Evolutionary conservation across 2,113 vertebrate genomes (phyloP).

Genomic region (Motacilla alba): DNA sequence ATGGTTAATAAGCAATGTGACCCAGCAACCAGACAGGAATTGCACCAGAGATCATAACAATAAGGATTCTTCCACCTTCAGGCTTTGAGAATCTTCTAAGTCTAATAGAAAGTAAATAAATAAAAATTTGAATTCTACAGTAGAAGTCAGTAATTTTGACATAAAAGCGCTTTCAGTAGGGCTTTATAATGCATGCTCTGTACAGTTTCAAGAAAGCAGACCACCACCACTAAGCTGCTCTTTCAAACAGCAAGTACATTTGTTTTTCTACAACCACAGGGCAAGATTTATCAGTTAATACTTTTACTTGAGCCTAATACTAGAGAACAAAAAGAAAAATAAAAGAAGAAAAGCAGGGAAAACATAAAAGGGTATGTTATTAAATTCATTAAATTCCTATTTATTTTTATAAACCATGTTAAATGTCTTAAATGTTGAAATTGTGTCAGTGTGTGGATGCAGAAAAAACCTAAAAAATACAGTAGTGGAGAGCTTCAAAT

Average conservation of each 20-base stretch:
- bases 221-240: background rate
- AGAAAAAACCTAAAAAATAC: background rate
- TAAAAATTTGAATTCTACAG: background rate
- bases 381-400: background rate
- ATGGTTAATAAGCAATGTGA: constrained; percentile 3
- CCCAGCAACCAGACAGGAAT: background rate
- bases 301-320: background rate
- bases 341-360: background rate
- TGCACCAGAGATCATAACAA: background rate
- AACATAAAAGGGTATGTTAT: background rate
- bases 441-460: background rate
- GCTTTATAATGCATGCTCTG: background rate
- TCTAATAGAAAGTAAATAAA: background rate
- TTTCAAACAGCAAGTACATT: background rate
- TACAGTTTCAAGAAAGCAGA: constrained; percentile 5
- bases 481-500: background rate
- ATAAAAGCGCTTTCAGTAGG: background rate
- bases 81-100: background rate
- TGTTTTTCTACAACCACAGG: background rate
- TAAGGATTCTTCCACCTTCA: background rate
- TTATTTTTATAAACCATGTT: background rate
- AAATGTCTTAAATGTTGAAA: background rate
- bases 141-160: background rate
- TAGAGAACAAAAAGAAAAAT: background rate
- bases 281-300: constrained; percentile 28